Base-by-base conservation (phyloP, 1,140 invertebrate genomes). In the Lepidurus couesii region DNA sequence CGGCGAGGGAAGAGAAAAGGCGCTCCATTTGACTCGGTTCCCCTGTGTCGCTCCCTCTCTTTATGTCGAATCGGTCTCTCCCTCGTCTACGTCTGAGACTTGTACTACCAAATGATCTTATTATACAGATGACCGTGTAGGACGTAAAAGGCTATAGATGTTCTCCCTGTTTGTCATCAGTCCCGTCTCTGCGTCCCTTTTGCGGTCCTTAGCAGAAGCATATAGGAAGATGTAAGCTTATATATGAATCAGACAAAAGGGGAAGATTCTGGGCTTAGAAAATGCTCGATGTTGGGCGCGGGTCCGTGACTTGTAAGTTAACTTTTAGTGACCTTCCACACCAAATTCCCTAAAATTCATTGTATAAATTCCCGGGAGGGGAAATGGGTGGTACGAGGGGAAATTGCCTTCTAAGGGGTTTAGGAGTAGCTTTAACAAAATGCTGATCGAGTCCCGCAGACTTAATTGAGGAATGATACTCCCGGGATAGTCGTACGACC, bases 31-130 rank as follows among this genome's bases (percentile, higher is more conserved):
- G 53, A 21, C 53, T 65, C 16, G 53, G 53, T 65, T 65, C 8
- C 53, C 21, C 16, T 21, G 34, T 34, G 34, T 34, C 16, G 8
- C 53, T 65, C 16, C 21, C 21, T 21, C 53, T 65, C 53, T 65
- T 65, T 10, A 65, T 4, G 53, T 65, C 21, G 13, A 65, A 65
- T 65, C 53, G 34, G 34, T 65, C 53, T 16, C 45, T 11, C 53
- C 8, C 34, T 34, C 34, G 2, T 34, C 34, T 34, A 16, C 16
- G 53, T 65, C 53, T 0, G 53, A 65, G 53, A 65, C 53, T 65
- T 65, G 53, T 65, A 65, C 53, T 65, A 65, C 53, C 53, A 65
- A 65, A 65, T 65, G 53, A 65, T 65, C 53, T n/a, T 65, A 65
- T 65, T 65, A 65, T 65, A n/a, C n/a, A 65, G n/a, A 65, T 65